Evolutionary conservation across 2,113 vertebrate species (phyloP).

Genomic region (Hemicordylus capensis): DNA sequence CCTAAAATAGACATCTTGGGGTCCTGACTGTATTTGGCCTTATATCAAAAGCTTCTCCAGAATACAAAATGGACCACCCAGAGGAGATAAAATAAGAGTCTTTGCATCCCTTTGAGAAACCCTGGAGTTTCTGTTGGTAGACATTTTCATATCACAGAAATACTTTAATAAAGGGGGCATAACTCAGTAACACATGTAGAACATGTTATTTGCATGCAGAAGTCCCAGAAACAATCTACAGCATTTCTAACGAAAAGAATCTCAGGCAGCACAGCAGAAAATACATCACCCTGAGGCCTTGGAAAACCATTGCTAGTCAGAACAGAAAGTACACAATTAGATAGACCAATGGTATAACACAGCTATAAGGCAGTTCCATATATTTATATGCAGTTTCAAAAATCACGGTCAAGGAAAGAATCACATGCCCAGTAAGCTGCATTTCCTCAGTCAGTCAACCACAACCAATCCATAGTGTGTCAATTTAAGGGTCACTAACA

Average conservation of each 20-base stretch:
- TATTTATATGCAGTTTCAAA: neutral
- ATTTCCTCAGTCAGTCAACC: neutral
- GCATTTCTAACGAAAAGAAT: neutral
- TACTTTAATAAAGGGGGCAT: neutral
- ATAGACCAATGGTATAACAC: neutral
- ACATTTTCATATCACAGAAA: neutral
- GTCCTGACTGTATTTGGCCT: slow-evolving; percentile 5
- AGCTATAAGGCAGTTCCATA: neutral
- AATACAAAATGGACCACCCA: slow-evolving; percentile 1
- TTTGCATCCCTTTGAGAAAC: slow-evolving; percentile 8
- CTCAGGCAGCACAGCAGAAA: no score
- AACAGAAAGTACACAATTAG: neutral
- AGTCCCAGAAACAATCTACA: neutral
- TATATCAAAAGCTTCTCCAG: neutral
- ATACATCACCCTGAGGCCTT: neutral
- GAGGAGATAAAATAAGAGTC: slow-evolving; percentile 1
- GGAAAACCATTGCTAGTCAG: neutral
- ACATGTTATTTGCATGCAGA: neutral
- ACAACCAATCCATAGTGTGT: neutral
- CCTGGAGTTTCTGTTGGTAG: neutral
- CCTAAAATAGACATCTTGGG: neutral
- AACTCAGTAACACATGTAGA: neutral
- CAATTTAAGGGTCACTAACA: neutral
- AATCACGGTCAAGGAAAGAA: neutral
- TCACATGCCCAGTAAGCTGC: neutral